phyloP scores from a whole-genome alignment of 2,113 vertebrate species.

The Petaurus breviceps region DNA sequence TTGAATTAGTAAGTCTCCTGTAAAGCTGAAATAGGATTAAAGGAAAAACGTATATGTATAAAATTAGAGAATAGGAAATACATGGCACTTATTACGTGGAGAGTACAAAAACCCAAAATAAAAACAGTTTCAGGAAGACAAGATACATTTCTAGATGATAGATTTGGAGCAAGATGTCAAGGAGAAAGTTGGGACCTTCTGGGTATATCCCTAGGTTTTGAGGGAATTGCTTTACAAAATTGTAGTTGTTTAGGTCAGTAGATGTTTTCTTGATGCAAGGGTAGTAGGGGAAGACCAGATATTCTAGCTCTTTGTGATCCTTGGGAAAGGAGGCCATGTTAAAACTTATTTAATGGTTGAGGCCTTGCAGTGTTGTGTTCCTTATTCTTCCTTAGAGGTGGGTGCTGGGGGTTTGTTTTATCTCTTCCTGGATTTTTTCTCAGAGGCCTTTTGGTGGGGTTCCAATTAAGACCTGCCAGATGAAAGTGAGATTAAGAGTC shows the following conservation, averaged over 20 bases:
- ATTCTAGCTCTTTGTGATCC: not conserved
- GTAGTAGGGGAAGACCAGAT: not conserved
- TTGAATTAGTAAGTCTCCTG: not conserved
- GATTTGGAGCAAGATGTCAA: not conserved
- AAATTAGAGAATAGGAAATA: not conserved
- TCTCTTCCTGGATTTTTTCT: not conserved
- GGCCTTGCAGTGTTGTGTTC: not conserved
- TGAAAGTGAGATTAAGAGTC: not conserved
- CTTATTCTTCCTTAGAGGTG: not conserved
- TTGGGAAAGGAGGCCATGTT: not conserved
- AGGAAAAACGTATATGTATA: conserved; percentile 14
- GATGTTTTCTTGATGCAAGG: not conserved
- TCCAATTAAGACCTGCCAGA: not conserved
- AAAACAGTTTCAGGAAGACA: not conserved
- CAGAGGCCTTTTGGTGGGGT: not conserved
- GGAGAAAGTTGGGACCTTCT: not conserved
- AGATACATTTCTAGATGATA: not conserved
- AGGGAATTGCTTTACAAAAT: conserved; percentile 3
- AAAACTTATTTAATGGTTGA: not conserved
- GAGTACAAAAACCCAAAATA: not conserved
- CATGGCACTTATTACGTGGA: not conserved
- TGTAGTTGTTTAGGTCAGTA: conserved; percentile 22
- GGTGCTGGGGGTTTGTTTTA: not conserved
- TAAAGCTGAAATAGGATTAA: not conserved
- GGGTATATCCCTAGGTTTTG: conserved; percentile 14